Evolutionary conservation across 1,140 invertebrate genomes (phyloP).

Genomic region (Lordiphosa stackelbergi): DNA sequence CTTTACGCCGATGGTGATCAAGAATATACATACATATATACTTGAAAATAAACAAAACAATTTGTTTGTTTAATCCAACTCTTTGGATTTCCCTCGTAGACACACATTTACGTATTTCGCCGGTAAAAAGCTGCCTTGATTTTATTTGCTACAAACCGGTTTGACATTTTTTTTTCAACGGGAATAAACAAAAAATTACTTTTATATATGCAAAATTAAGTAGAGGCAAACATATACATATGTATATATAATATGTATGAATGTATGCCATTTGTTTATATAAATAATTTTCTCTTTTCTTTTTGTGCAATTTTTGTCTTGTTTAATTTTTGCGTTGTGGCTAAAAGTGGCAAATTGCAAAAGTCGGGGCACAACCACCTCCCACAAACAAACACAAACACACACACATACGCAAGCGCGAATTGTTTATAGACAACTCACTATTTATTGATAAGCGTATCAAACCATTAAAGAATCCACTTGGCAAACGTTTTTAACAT

Average conservation of each 20-base stretch:
- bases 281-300: slow-evolving; percentile 38
- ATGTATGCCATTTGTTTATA: slow-evolving; percentile 58
- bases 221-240: slow-evolving; percentile 24
- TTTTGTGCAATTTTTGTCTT: slow-evolving; percentile 35
- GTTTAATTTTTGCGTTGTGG: slow-evolving; percentile 51
- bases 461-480: slow-evolving; percentile 24
- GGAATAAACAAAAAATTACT: too few relatives aligned
- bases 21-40: too few relatives aligned
- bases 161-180: too few relatives aligned
- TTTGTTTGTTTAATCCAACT: too few relatives aligned
- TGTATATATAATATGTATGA: slow-evolving; percentile 21
- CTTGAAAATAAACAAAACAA: too few relatives aligned
- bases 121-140: not conserved
- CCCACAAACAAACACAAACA: not conserved
- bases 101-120: not conserved
- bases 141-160: slow-evolving; percentile 10
- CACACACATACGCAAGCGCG: slow-evolving; percentile 4
- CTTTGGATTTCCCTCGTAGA: not conserved
- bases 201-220: slow-evolving; percentile 3
- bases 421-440: slow-evolving; percentile 49
- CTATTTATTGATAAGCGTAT: slow-evolving; percentile 32
- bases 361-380: slow-evolving; percentile 9
- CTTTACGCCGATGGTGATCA: too few relatives aligned
- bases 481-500: slow-evolving; percentile 19
- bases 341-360: slow-evolving; percentile 47